Percentiles rank a stretch among this genome's conserved stretches.
Evolutionary conservation across 2,113 vertebrate species (phyloP).

Genomic region (pig (Sus scrofa)): T2T-Sscrofa CM000814.6:45762501-45763000

Average conservation of each 20-base stretch:
- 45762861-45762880: background rate
- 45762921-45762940: background rate
- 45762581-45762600: no score
- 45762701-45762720: background rate
- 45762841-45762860: background rate
- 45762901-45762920: background rate
- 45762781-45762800: background rate
- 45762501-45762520: no score
- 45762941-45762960: background rate
- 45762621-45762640: no score
- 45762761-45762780: background rate
- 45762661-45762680: no score
- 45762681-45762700: no score
- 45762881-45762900: background rate
- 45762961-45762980: constrained; percentile 67
- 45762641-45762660: no score
- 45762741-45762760: background rate
- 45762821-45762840: background rate
- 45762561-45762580: no score
- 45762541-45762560: no score
- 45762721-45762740: background rate
- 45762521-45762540: no score
- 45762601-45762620: no score
- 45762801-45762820: background rate
- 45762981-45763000: constrained; percentile 77